Evolutionary conservation across 2,888 invertebrate species (phyloP).

Genomic region (Stegana nigrithorax): DNA sequence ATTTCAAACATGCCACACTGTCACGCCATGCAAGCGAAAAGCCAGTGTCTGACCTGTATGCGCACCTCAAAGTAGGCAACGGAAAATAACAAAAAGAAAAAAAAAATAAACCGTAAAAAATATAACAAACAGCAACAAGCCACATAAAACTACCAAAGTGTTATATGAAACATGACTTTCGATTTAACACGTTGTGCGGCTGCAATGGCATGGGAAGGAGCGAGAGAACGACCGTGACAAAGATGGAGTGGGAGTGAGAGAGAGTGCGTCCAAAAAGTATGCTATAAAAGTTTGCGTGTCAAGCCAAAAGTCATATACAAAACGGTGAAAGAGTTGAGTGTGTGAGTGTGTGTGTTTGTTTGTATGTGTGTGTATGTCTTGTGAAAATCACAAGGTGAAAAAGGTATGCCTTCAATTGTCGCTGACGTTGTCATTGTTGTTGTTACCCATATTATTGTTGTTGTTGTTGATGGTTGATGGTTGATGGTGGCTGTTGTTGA

Average conservation of each 20-base stretch:
- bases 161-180: constrained; percentile 48
- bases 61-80: neutral
- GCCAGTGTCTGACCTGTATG: neutral
- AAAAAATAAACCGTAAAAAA: neutral
- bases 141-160: constrained; percentile 9
- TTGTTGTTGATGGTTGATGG: too few relatives aligned
- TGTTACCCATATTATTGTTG: too few relatives aligned
- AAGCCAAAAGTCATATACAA: constrained; percentile 13
- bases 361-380: too few relatives aligned
- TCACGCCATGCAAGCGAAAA: constrained; percentile 12
- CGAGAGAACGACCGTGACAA: neutral
- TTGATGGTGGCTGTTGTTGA: too few relatives aligned
- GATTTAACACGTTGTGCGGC: constrained; percentile 20
- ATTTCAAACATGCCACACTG: constrained; percentile 39
- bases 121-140: constrained; percentile 1
- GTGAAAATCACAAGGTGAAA: constrained; percentile 2
- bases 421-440: neutral
- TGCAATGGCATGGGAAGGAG: too few relatives aligned
- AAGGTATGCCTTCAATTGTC: neutral
- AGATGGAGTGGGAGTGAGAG: neutral
- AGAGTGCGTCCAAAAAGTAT: constrained; percentile 10
- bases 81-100: neutral
- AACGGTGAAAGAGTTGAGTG: neutral
- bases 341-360: too few relatives aligned
- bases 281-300: constrained; percentile 18